These are phyloP conservation scores for Pterostichus madidus DNA, from an alignment of 2,888 invertebrate genomes.

Conservation along the genomic window DNA sequence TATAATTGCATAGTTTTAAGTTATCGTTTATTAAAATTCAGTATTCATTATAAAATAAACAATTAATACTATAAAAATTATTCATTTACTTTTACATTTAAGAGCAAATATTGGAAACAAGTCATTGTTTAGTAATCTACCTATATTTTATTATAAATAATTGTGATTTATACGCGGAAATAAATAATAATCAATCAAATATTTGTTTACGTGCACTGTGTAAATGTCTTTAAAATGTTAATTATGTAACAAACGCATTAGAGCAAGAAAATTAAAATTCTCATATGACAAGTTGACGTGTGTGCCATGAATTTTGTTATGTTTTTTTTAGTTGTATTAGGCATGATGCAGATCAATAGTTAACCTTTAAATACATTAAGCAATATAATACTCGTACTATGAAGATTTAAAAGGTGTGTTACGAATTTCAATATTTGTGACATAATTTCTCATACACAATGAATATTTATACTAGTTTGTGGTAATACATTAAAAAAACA, in stretches of 20 bases:
- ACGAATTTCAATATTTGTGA: constrained; percentile 53
- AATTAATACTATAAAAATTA: too few species aligned
- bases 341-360: constrained; percentile 39
- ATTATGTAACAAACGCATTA: constrained; percentile 25
- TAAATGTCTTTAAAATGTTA: background rate
- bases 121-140: too few species aligned
- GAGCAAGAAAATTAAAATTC: constrained; percentile 35
- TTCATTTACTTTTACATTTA: too few species aligned
- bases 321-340: constrained; percentile 40
- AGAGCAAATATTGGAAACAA: too few species aligned
- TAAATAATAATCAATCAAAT: background rate
- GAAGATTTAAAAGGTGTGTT: constrained; percentile 57
- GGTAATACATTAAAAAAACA: background rate
- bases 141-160: background rate
- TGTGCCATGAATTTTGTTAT: constrained; percentile 32
- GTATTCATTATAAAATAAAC: too few species aligned
- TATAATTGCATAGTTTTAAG: too few species aligned
- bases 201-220: background rate
- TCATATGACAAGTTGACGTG: background rate
- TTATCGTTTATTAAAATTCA: too few species aligned
- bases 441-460: constrained; percentile 41
- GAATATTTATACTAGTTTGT: constrained; percentile 12
- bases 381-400: constrained; percentile 42
- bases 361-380: constrained; percentile 59
- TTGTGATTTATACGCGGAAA: background rate